A percentile compares a stretch with the other conserved stretches of the same genome.
These are phyloP conservation scores for Podarcis raffonei DNA, from an alignment of 2,113 vertebrate genomes.

Conservation along the genomic window DNA sequence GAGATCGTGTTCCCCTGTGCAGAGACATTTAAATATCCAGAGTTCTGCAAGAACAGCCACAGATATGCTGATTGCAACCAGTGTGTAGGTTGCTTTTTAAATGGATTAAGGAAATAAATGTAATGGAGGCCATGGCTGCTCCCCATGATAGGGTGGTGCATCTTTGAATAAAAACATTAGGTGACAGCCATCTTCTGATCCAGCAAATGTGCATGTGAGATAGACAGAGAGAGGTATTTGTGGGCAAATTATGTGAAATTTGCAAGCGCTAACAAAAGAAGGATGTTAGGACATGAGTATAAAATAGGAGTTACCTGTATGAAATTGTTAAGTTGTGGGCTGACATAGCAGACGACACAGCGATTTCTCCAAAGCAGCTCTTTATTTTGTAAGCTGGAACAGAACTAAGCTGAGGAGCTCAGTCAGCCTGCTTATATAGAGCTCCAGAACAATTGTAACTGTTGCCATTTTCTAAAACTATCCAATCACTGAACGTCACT, in stretches of 20 bases:
- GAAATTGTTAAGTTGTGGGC: too few species aligned
- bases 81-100: too few species aligned
- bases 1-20: too few species aligned
- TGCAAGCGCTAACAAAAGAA: background rate
- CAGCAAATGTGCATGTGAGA: too few species aligned
- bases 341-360: too few species aligned
- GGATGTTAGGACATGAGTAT: background rate
- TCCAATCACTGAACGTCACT: too few species aligned
- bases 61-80: background rate
- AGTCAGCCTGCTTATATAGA: too few species aligned
- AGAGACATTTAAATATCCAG: background rate
- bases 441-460: too few species aligned
- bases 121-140: background rate
- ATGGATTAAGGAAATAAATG: background rate
- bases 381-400: too few species aligned
- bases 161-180: background rate
- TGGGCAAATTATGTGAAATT: background rate
- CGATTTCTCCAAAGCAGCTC: too few species aligned
- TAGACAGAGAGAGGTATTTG: background rate
- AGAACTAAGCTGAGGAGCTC: too few species aligned
- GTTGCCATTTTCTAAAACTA: too few species aligned
- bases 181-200: background rate
- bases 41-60: background rate
- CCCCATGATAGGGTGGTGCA: background rate
- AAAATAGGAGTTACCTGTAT: background rate